Evolutionary conservation across 2,113 vertebrate genomes (phyloP), one percentile per base, ranked within the genome.

Genomic region (Pardalotus punctatus): DNA sequence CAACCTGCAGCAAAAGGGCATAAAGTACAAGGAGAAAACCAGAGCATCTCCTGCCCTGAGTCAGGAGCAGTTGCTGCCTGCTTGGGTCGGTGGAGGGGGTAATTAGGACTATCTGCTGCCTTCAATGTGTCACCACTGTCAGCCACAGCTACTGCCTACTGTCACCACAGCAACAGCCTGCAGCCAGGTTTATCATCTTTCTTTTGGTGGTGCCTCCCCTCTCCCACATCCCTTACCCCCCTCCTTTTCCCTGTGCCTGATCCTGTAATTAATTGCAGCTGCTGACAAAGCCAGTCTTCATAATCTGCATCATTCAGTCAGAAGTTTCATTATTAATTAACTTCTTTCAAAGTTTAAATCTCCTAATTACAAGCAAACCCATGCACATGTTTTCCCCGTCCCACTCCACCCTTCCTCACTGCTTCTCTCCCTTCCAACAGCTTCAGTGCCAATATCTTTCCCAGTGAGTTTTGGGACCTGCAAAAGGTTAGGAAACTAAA

Each of bases 271-370:
- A 98, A 97, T 97, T 96, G 93, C 96, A 95, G 92, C 93, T 58
- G 45, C 97, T 96, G 97, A 97, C 97, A 98, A 96, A 97, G 96
- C 86, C 79, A 3, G 91, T 96, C 96, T 96, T 96, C 92, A 93
- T 94, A 96, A 96, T 93, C 86, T 94, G 82, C 93, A 94, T 90
- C 74, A 74, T 88, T 97, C 96, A 84, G 45, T 94, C 94, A 92
- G 88, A 95, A 97, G 93, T 95, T 97, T 97, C 94, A 84, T 97
- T 96, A 78, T 86, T 98, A 98, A 98, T 98, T 98, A 98, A 98
- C 97, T 98, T 98, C 91, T 94, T 97, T 74, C 69, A 28, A 98
- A 96, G 96, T 98, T 98, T 94, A 96, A 93, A 95, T 81, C 25
- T 96, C 96, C 97, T 97, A 97, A 98, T 98, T 98, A 97, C 89